phyloP scores from a whole-genome alignment of 2,797 vertebrate species.

The Gallirallus australis region DNA sequence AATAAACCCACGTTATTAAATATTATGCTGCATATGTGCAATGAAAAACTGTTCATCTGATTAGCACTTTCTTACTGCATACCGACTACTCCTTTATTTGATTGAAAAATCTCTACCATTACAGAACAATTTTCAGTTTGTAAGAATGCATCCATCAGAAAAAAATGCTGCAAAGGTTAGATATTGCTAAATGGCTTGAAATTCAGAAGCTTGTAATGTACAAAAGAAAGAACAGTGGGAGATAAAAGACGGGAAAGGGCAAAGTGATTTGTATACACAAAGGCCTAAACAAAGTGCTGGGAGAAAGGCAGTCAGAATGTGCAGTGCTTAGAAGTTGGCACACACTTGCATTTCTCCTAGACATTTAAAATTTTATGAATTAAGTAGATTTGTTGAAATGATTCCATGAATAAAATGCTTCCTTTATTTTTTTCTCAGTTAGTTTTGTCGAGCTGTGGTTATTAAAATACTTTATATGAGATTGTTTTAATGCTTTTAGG shows the following conservation, averaged over 20 bases:
- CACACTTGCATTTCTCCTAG: neutral
- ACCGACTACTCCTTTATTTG: neutral
- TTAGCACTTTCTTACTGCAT: slow-evolving; percentile 27
- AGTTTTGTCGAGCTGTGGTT: neutral
- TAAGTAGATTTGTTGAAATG: neutral
- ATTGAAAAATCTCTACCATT: slow-evolving; percentile 41
- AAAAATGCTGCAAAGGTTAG: slow-evolving; percentile 21
- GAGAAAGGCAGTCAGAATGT: neutral
- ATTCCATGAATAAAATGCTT: neutral
- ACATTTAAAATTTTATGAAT: neutral
- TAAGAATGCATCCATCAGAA: slow-evolving; percentile 35
- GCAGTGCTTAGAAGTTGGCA: neutral
- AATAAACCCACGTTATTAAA: slow-evolving; percentile 29
- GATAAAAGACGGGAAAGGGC: slow-evolving; percentile 7
- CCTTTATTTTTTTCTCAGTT: neutral
- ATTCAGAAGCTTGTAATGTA: slow-evolving; percentile 11
- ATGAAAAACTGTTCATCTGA: neutral
- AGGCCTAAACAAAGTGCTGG: neutral
- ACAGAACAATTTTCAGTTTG: slow-evolving; percentile 6
- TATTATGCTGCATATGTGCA: neutral
- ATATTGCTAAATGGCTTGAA: slow-evolving; percentile 19
- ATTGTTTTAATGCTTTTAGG: neutral
- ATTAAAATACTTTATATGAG: neutral
- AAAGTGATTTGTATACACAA: neutral
- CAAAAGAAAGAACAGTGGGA: neutral